Conservation (phyloP, 2,113 vertebrate species). For the Bubo scandiacus region DNA sequence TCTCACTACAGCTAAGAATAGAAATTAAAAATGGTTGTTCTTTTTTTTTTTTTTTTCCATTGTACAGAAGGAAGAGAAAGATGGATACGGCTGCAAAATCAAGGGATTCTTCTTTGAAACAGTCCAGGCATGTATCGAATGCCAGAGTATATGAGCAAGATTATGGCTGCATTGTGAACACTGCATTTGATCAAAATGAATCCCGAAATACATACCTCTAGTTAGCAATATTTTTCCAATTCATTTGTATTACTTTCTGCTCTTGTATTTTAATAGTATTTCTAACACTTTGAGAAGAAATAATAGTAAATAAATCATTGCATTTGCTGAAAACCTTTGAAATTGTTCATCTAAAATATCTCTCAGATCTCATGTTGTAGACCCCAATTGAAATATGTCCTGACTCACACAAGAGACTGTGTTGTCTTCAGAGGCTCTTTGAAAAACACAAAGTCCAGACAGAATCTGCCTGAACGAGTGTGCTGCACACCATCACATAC, state of each 20-base stretch:
- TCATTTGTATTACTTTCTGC: background rate
- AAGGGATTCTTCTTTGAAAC: background rate
- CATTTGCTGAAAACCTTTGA: background rate
- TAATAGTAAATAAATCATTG: slow-evolving; percentile 2
- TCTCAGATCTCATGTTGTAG: background rate
- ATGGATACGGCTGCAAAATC: fast-evolving
- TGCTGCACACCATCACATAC: background rate
- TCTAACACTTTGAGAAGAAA: background rate
- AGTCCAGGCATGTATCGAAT: background rate
- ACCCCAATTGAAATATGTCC: background rate
- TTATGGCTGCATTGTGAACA: background rate
- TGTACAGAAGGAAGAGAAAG: background rate
- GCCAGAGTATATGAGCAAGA: background rate
- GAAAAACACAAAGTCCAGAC: background rate
- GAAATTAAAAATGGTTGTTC: background rate
- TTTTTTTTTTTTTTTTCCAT: too few relatives aligned
- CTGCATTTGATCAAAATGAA: slow-evolving; percentile 42
- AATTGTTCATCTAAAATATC: background rate
- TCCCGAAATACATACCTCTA: background rate
- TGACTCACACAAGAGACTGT: background rate
- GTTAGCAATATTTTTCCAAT: background rate
- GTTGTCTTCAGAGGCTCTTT: background rate
- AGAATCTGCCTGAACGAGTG: background rate
- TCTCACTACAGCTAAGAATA: background rate
- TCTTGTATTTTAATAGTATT: background rate